phyloP scores from a whole-genome alignment of 1,140 invertebrate species.

The Drosophila tropicalis region DNA sequence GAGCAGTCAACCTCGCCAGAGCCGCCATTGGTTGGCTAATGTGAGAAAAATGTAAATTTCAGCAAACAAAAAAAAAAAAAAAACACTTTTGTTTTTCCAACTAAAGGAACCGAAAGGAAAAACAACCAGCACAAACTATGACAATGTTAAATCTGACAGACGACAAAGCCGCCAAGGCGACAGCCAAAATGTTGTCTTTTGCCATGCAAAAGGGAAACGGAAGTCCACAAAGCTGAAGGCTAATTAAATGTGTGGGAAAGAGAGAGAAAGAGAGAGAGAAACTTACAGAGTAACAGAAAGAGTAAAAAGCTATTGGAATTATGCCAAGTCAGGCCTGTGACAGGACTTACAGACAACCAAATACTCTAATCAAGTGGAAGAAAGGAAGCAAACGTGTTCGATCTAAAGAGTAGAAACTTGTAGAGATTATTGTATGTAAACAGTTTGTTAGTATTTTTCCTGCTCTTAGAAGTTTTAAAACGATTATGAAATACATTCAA shows the following conservation, averaged over 20 bases:
- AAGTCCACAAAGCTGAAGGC: constrained; percentile 29
- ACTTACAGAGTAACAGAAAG: background rate
- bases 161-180: constrained; percentile 46
- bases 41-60: constrained; percentile 66
- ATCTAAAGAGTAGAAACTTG: too few relatives aligned
- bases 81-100: constrained; percentile 19
- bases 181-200: constrained; percentile 59
- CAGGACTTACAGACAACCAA: constrained; percentile 5
- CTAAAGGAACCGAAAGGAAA: background rate
- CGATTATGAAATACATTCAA: too few relatives aligned
- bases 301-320: constrained; percentile 26
- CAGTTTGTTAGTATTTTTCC: background rate
- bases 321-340: constrained; percentile 34
- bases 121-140: constrained; percentile 17
- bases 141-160: constrained; percentile 31
- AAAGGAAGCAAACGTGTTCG: too few relatives aligned
- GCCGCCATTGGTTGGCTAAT: constrained; percentile 54
- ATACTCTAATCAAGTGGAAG: background rate
- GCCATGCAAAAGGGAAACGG: constrained; percentile 48
- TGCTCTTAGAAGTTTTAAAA: too few relatives aligned
- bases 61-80: constrained; percentile 5
- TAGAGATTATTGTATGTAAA: too few relatives aligned
- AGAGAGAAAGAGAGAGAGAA: constrained; percentile 1
- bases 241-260: background rate
- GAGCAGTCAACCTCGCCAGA: constrained; percentile 46